These are phyloP conservation scores for Nesoenas mayeri DNA, from an alignment of 2,113 vertebrate species.

Conservation along the genomic window DNA sequence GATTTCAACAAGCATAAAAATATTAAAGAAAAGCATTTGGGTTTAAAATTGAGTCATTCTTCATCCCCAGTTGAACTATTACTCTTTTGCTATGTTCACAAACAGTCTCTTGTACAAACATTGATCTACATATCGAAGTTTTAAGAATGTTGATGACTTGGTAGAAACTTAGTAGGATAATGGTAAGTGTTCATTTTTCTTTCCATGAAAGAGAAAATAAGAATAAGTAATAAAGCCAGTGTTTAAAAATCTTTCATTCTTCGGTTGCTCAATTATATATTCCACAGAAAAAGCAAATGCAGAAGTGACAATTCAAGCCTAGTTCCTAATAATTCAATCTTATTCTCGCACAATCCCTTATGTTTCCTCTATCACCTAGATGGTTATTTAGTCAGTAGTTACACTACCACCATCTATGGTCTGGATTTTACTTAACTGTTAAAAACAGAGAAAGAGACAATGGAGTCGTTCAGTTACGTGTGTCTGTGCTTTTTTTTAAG, in stretches of 20 bases:
- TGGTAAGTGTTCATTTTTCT: background rate
- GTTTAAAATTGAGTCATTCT: background rate
- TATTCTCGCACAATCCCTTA: background rate
- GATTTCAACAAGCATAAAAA: background rate
- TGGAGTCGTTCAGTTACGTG: background rate
- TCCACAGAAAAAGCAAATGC: background rate
- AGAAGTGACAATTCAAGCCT: background rate
- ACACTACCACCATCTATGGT: background rate
- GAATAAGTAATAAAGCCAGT: background rate
- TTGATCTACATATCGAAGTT: background rate
- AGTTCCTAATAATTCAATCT: background rate
- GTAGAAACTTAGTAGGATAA: background rate
- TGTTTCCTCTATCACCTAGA: background rate
- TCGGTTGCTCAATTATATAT: background rate
- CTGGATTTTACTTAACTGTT: background rate
- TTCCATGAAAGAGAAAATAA: background rate
- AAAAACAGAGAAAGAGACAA: background rate
- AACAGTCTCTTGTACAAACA: background rate
- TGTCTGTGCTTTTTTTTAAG: background rate
- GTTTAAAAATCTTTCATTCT: background rate
- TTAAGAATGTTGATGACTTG: background rate
- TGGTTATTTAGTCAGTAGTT: background rate
- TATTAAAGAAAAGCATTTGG: background rate
- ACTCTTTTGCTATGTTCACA: background rate
- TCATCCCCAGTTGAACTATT: background rate